Conservation (phyloP, 2,797 vertebrate genomes). For the Pangasius larnaudii region DNA sequence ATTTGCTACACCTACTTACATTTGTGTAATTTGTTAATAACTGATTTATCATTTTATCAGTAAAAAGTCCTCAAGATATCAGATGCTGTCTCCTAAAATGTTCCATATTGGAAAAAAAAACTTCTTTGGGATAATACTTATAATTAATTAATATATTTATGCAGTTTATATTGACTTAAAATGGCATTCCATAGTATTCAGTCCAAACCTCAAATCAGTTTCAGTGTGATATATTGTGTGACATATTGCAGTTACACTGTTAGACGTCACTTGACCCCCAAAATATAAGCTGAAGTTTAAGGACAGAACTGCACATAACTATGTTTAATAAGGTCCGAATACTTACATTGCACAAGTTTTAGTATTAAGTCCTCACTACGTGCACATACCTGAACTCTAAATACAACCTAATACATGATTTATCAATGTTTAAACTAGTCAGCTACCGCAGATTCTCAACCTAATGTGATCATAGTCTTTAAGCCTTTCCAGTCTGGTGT, state of each 20-base stretch:
- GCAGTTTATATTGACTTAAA: background rate
- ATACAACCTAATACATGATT: background rate
- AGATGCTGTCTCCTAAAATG: background rate
- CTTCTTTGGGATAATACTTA: too few relatives aligned
- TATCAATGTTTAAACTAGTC: background rate
- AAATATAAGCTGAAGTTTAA: background rate
- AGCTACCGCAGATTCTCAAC: background rate
- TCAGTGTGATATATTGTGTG: background rate
- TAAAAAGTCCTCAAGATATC: background rate
- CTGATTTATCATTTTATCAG: background rate
- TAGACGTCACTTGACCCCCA: background rate
- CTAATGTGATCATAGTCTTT: background rate
- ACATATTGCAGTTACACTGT: background rate
- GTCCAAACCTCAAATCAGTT: background rate
- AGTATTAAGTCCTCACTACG: background rate
- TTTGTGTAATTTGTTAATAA: background rate
- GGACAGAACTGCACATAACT: background rate
- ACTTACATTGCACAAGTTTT: background rate
- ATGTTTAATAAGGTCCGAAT: background rate
- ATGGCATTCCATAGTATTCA: background rate
- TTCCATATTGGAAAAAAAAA: background rate
- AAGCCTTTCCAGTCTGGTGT: background rate
- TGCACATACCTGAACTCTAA: background rate
- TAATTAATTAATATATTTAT: too few relatives aligned
- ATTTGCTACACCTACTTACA: background rate